Base-by-base conservation (phyloP, 2,113 vertebrate species). In the Sinocyclocheilus grahami region DNA sequence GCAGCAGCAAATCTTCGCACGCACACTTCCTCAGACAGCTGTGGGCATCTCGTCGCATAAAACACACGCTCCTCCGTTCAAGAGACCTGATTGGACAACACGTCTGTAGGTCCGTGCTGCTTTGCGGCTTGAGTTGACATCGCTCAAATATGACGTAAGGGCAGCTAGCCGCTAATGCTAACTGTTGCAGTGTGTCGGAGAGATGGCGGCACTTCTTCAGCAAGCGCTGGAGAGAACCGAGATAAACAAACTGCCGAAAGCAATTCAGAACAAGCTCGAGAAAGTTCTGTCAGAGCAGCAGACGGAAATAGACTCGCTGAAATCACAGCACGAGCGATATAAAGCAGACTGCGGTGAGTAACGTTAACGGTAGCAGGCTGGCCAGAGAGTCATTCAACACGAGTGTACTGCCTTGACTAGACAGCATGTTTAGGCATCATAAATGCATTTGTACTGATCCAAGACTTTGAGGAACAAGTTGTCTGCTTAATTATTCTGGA, bases 191-290 rank as follows among this genome's bases (percentile, higher is more conserved):
- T 37, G 24, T 20, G 42, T 27, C 22, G 77, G 11, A 33, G n/a
- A 75, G 69, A 99, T 99, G 98, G 96, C 98, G 95, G 95, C 94
- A 0, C 96, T 97, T 76, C 90, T 99, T 92, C 95, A 97, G 92
- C 97, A 97, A 89, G 92, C 96, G 0, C 80, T 99, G 90, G 97
- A 98, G 92, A 95, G 96, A 88, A 71, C 94, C 13, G 97, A 99
- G 90, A 74, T 99, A 7, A 94, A 94, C 86, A 98, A 99, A 91
- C 92, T 99, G 33, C 96, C 97, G 0, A 97, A 97, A 92, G 92
- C 94, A 1, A 92, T 93, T 58, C 97, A 98, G 90, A 97, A 94
- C 84, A 99, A 99, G 85, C 92, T 99, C 1, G 98, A 99, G 89
- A 97, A 96, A 85, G 96, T 96, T 86, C 88, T 99, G 0, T 93